These are phyloP conservation scores for Equus quagga DNA, from an alignment of 2,113 vertebrate species.

Conservation along the genomic window DNA sequence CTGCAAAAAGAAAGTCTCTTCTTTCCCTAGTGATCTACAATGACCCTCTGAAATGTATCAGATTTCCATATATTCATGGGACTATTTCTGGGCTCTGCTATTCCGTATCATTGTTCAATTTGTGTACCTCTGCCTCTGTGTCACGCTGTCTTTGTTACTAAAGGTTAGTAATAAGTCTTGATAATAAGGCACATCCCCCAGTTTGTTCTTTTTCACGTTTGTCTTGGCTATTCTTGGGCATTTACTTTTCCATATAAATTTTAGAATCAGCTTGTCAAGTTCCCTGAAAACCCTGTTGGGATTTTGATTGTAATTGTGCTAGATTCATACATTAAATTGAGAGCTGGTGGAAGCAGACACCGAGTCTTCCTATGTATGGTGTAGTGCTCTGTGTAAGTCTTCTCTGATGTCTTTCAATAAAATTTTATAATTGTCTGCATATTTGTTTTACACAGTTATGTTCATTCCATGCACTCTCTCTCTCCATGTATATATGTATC, in stretches of 20 bases:
- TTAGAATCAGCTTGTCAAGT: slow-evolving; percentile 15
- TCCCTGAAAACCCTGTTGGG: not conserved
- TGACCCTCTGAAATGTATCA: not conserved
- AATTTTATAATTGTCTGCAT: slow-evolving; percentile 36
- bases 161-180: slow-evolving; percentile 15
- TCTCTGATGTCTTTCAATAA: not conserved
- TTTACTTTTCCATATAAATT: not conserved
- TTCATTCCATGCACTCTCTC: not conserved
- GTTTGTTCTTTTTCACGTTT: slow-evolving; percentile 23
- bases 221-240: not conserved
- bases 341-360: not conserved
- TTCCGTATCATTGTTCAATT: not conserved
- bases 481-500: not conserved
- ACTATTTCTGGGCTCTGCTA: not conserved
- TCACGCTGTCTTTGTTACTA: not conserved
- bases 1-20: not conserved
- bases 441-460: not conserved
- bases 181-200: not conserved
- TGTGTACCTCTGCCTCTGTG: not conserved
- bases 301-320: not conserved
- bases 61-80: not conserved
- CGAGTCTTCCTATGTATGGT: not conserved
- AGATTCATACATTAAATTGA: not conserved
- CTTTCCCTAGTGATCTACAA: not conserved
- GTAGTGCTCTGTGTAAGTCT: not conserved